Evolutionary conservation across 2,888 invertebrate species (phyloP).

Genomic region (Brenthis ino): DNA sequence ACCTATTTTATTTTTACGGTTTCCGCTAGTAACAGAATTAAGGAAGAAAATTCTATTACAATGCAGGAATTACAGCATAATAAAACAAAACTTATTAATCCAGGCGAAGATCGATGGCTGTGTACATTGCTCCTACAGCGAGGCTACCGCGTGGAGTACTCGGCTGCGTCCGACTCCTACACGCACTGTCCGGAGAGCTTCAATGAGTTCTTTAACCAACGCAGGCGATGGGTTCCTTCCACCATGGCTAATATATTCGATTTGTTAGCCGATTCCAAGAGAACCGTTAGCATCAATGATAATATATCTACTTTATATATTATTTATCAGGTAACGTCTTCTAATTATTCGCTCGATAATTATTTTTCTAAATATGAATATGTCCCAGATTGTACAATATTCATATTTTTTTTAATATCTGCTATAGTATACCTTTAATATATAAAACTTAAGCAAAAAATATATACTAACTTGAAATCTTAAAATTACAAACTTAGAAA

Average conservation of each 20-base stretch:
- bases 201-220: conserved; percentile 96
- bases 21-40: no score
- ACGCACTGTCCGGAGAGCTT: conserved; percentile 97
- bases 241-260: conserved; percentile 98
- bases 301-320: conserved; percentile 93
- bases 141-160: conserved; percentile 96
- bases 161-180: conserved; percentile 96
- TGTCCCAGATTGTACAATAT: no score
- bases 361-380: no score
- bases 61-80: no score
- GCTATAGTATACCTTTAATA: no score
- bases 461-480: no score
- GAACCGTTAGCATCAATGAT: conserved; percentile 91
- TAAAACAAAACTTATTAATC: conserved; percentile 13
- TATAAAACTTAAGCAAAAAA: no score
- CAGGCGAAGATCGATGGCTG: conserved; percentile 97
- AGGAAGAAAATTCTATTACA: no score
- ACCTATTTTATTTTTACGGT: no score
- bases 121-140: conserved; percentile 95
- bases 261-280: conserved; percentile 88
- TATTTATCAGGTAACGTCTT: conserved; percentile 77
- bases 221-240: conserved; percentile 97
- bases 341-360: no score
- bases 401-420: no score
- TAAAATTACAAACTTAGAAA: no score